Evolutionary conservation across 2,888 invertebrate genomes (phyloP), one percentile per base, ranked within the genome.

Genomic region (Brassicogethes aeneus): DNA sequence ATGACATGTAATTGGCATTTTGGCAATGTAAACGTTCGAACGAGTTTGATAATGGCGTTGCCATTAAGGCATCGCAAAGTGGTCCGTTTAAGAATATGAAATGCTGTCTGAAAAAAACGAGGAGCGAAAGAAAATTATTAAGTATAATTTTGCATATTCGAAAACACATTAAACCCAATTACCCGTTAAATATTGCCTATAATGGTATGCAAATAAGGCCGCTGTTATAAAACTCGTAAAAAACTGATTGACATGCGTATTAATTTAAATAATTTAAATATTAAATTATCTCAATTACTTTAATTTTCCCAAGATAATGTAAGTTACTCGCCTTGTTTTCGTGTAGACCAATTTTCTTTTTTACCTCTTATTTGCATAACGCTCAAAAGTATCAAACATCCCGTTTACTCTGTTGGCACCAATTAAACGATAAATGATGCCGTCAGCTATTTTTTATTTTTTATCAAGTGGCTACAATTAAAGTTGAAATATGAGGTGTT

Each of bases 261-360:
- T 46, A 48, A 48, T 48, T 46, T 46, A 37, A 48, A 46, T 44
- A 48, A 48, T 46, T 48, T 48, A 46, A 47, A 42, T 39, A 40
- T 40, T 37, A 42, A 45, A 44, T 46, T 44, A 39, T 46, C 39
- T 42, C 48, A 48, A 48, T 48, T 44, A 45, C 42, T 41, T 43
- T 47, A 47, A 47, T 47, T 44, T 44, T 32, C 38, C 32, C 40
- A 43, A 41, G 37, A 35, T 14, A 35, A 35, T 15, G 13, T n/a
- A 35, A 35, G n/a, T 12, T 14, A 33, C 36, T 15, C 15, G 36
- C 3, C 15, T 35, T n/a, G 13, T 15, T 35, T 15, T 35, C 10
- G 15, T 35, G n/a, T 35, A 16, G 7, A 5, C 14, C n/a, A 35
- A 15, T 16, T 35, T 35, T n/a, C 33, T n/a, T 33, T 8, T 33